Conservation (phyloP, 1,140 invertebrate genomes). For the Brachionus manjavacas region DNA sequence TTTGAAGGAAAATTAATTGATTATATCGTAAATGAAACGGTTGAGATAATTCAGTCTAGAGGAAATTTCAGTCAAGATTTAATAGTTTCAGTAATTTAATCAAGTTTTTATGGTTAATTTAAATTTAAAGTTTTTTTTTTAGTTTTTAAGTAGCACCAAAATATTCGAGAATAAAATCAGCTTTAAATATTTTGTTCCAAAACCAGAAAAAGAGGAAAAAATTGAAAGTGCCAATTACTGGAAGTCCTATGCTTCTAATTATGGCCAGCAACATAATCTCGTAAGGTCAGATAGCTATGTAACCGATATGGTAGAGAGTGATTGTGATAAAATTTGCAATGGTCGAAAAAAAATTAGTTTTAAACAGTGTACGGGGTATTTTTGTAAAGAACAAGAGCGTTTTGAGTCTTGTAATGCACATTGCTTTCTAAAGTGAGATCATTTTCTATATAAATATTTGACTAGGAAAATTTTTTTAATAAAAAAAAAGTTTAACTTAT, state of each 20-base stretch:
- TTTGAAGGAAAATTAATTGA: slow-evolving; percentile 36
- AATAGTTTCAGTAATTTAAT: slow-evolving; percentile 7
- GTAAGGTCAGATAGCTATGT: neutral
- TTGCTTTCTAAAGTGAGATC: neutral
- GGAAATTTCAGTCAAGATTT: slow-evolving; percentile 29
- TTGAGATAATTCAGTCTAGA: slow-evolving; percentile 29
- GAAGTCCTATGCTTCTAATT: neutral
- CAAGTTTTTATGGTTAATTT: neutral
- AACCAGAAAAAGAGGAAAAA: neutral
- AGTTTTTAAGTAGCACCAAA: slow-evolving; percentile 3
- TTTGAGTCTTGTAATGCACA: neutral
- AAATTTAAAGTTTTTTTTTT: neutral
- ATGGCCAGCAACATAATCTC: neutral
- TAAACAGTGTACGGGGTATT: neutral
- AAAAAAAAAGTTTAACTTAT: neutral
- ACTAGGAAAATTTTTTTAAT: neutral
- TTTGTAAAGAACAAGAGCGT: neutral
- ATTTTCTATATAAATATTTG: neutral
- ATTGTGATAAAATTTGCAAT: slow-evolving; percentile 17
- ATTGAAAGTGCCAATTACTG: neutral
- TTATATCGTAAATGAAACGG: slow-evolving; percentile 40
- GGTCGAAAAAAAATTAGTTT: neutral
- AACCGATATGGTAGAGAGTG: neutral
- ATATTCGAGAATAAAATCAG: neutral
- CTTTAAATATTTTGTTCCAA: neutral